These are phyloP conservation scores for Drosophila eohydei DNA, from an alignment of 2,888 invertebrate species.

Conservation along the genomic window DNA sequence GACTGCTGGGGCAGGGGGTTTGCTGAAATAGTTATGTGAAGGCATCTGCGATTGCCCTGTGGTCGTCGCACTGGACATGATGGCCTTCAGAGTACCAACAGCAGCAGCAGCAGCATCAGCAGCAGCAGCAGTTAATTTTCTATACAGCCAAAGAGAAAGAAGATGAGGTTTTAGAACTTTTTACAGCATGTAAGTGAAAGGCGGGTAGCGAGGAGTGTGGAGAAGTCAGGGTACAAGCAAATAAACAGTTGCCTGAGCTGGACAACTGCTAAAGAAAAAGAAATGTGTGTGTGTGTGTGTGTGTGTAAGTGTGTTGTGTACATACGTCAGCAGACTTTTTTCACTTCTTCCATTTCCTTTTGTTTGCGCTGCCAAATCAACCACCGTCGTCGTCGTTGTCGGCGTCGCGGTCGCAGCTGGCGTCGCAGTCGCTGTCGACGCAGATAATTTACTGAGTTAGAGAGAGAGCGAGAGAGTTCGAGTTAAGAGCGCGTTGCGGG, in stretches of 20 bases:
- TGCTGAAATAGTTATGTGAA: constrained; percentile 45
- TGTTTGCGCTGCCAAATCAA: constrained; percentile 69
- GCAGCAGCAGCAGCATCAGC: constrained; percentile 22
- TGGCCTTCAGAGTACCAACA: constrained; percentile 35
- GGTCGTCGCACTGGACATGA: constrained; percentile 37
- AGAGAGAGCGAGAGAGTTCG: constrained; percentile 28
- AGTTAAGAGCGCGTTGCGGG: constrained; percentile 21
- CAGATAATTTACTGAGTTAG: constrained; percentile 72
- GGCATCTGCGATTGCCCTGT: constrained; percentile 43
- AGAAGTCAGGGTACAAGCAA: constrained; percentile 37
- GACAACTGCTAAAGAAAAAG: constrained; percentile 35
- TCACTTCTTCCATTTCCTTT: constrained; percentile 54
- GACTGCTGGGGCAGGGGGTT: not conserved
- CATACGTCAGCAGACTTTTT: constrained; percentile 71
- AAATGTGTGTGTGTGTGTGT: constrained; percentile 5
- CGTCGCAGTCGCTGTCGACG: constrained; percentile 44
- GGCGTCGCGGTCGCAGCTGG: constrained; percentile 7
- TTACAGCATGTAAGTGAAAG: constrained; percentile 16
- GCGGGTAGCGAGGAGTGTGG: not conserved
- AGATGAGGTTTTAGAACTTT: constrained; percentile 31
- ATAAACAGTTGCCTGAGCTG: constrained; percentile 59
- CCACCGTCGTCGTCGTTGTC: constrained; percentile 50
- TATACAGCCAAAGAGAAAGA: constrained; percentile 23
- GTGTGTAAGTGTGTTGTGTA: constrained; percentile 34
- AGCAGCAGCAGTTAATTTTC: constrained; percentile 43